Percentiles rank a stretch among this genome's conserved stretches.
phyloP scores from a whole-genome alignment of 2,797 vertebrate species.

The Scyliorhinus canicula region DNA sequence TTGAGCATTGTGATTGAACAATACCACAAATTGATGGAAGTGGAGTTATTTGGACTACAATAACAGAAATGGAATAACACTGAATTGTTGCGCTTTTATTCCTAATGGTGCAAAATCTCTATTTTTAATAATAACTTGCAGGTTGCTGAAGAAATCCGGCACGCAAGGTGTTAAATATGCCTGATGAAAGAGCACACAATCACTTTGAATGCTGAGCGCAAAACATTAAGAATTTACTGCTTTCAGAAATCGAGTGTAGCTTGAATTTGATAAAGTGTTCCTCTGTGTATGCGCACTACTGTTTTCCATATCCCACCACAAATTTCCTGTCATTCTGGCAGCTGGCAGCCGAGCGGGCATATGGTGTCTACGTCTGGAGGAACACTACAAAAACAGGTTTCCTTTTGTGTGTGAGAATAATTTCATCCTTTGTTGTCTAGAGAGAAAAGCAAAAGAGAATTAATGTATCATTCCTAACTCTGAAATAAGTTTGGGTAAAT shows the following conservation, averaged over 20 bases:
- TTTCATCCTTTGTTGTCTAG: neutral
- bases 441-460: neutral
- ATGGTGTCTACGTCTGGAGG: slow-evolving; percentile 7
- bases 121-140: neutral
- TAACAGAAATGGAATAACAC: neutral
- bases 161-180: neutral
- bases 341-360: neutral
- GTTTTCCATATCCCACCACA: neutral
- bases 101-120: neutral
- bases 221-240: neutral
- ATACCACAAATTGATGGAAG: neutral
- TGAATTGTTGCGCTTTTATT: neutral
- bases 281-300: neutral
- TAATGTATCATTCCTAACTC: neutral
- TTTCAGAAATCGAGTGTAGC: neutral
- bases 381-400: slow-evolving; percentile 3
- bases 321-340: slow-evolving; percentile 8
- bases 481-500: neutral
- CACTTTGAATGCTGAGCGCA: neutral
- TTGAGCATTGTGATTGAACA: neutral
- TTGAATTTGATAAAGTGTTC: neutral
- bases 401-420: neutral
- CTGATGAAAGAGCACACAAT: neutral
- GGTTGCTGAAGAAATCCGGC: neutral
- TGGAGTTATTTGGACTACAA: neutral